A percentile compares a stretch with the other conserved stretches of the same genome.
Evolutionary conservation across 1,140 invertebrate genomes (phyloP).

Genomic region (Eriocheir sinensis): DNA sequence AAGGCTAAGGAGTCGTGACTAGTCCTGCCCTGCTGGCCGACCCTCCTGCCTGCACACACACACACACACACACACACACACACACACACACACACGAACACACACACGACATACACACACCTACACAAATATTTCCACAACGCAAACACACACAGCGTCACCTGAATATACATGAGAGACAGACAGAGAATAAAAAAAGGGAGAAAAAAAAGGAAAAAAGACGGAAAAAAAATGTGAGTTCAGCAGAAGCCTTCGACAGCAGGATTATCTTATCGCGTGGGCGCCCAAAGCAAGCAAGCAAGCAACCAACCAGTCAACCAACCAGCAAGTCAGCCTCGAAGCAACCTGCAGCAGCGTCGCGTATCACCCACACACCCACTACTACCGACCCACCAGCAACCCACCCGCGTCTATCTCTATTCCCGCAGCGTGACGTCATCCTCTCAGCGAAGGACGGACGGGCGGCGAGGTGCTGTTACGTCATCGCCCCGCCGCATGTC

Average conservation of each 20-base stretch:
- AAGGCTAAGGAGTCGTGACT: slow-evolving; percentile 47
- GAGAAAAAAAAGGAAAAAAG: neutral
- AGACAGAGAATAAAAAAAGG: neutral
- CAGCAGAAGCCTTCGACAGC: neutral
- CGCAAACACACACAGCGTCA: slow-evolving; percentile 7
- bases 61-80: slow-evolving; percentile 15
- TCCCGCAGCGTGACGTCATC: neutral
- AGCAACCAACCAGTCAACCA: neutral
- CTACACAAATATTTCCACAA: slow-evolving; percentile 26
- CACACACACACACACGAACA: neutral
- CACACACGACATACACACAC: slow-evolving; percentile 4
- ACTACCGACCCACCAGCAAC: too few species aligned
- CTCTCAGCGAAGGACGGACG: neutral
- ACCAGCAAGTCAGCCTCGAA: neutral
- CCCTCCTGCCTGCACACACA: neutral
- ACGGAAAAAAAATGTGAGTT: neutral
- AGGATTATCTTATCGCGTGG: neutral
- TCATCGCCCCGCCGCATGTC: neutral
- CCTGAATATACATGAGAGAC: neutral
- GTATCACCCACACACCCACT: too few species aligned
- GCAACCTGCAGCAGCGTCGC: too few species aligned
- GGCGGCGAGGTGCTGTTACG: neutral
- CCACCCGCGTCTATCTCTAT: too few species aligned
- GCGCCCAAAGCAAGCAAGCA: too few species aligned
- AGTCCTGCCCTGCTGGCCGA: slow-evolving; percentile 20